Base-by-base conservation (phyloP, 2,113 vertebrate genomes). In the Rhea americana region DNA sequence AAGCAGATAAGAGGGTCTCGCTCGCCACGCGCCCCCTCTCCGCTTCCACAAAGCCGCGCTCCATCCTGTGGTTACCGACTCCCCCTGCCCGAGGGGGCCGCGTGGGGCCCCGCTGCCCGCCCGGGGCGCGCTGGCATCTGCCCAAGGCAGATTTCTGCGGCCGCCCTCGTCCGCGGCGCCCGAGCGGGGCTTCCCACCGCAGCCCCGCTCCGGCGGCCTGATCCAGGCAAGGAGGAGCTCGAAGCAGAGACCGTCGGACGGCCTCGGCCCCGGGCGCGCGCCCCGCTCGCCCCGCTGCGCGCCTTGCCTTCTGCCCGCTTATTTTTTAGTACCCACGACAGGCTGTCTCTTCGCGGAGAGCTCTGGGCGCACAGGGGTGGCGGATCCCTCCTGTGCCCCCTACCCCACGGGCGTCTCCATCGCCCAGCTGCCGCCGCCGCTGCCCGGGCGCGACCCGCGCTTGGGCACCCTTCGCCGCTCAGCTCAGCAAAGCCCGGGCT, bases 1-100 rank as follows among this genome's bases (percentile, higher is more conserved):
- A 96, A 96, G 82, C 85, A 93, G 94, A 95, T 95, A 95, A 95
- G 93, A 66, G 30, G 13, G 24, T 80, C 43, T 13, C 39, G 65
- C 61, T 63, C 5, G 0, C 76, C 12, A 2, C 21, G 55, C 41
- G 93, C 82, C 18, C 0, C 0, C 68, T 93, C 68, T 83, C 79
- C 72, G 91, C 68, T 68, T 85, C 93, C 75, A 62, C 1, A 6
- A 83, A 30, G n/a, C 68, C 80, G n/a, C 2, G 3, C 61, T 90
- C 76, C 68, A 81, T 94, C 94, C 94, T 93, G 79, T 86, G 85
- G 45, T 74, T 81, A 26, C 61, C 90, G 45, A 26, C 59, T 80
- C 72, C 43, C 78, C 48, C 7, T 39, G 9, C 51, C 14, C 26
- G 76, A 76, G 85, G 35, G 12, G 16, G 45, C 3, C 45, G n/a